Conservation (phyloP, 2,888 invertebrate genomes). For the Cenopis cana region DNA sequence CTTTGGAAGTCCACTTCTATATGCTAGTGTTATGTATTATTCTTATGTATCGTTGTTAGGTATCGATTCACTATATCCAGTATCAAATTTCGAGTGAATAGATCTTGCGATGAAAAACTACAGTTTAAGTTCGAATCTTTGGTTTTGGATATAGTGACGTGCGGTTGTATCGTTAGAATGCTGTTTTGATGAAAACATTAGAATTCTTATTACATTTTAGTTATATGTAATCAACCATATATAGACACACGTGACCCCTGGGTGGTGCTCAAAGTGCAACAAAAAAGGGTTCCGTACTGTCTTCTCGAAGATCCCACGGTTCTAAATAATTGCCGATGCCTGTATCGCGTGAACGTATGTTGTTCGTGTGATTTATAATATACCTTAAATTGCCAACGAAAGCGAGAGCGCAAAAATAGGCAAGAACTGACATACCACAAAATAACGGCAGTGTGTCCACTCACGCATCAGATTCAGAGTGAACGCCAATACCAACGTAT, state of each 20-base stretch:
- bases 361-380: neutral
- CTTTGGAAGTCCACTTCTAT: neutral
- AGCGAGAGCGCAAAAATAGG: neutral
- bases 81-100: constrained; percentile 21
- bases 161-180: constrained; percentile 5
- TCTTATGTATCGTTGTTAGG: constrained; percentile 26
- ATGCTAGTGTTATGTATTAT: constrained; percentile 27
- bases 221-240: neutral
- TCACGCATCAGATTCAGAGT: no score
- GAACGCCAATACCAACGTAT: no score
- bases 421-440: neutral
- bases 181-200: neutral
- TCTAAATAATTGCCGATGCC: no score
- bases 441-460: no score
- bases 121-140: constrained; percentile 14
- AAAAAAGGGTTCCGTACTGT: no score
- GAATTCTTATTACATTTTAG: neutral
- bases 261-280: no score
- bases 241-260: no score
- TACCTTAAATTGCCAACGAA: neutral
- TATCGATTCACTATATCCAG: constrained; percentile 17
- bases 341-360: no score
- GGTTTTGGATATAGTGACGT: constrained; percentile 23
- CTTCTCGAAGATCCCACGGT: no score
- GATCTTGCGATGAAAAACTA: constrained; percentile 25